phyloP scores from a whole-genome alignment of 2,888 invertebrate genomes.

The Coenonympha glycerion region DNA sequence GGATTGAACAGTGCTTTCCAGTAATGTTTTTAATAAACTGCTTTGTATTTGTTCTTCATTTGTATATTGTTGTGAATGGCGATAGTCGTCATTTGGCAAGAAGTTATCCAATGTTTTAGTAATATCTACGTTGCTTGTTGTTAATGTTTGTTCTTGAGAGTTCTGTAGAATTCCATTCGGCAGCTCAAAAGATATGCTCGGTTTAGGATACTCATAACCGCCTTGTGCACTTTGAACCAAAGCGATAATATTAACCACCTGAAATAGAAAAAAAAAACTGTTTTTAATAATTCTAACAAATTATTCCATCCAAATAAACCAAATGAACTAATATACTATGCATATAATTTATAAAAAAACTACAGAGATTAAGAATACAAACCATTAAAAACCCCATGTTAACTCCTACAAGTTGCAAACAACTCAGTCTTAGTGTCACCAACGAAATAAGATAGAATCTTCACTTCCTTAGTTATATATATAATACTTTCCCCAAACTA shows the following conservation, averaged over 20 bases:
- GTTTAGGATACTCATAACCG: conserved; percentile 27
- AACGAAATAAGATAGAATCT: conserved; percentile 37
- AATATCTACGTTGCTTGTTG: background rate
- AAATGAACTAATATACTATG: no score
- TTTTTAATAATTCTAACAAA: background rate
- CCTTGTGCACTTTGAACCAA: conserved; percentile 12
- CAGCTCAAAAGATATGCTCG: conserved; percentile 21
- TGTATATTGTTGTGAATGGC: conserved; percentile 35
- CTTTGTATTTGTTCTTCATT: background rate
- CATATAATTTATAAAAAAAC: background rate
- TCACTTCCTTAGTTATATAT: conserved; percentile 41
- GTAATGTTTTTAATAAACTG: no score
- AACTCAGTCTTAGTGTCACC: conserved; percentile 29
- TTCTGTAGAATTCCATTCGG: conserved; percentile 5
- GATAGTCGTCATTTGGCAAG: conserved; percentile 34
- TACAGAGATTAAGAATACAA: conserved; percentile 39
- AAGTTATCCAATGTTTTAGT: conserved; percentile 34
- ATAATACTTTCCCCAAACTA: conserved; percentile 47
- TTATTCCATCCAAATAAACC: background rate
- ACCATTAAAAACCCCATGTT: conserved; percentile 44
- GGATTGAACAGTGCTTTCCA: background rate
- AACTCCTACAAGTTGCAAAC: no score
- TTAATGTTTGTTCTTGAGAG: background rate
- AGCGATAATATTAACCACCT: conserved; percentile 18
- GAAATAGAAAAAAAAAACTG: conserved; percentile 16